These are phyloP conservation scores for Hirtodrosophila histrioides DNA, from an alignment of 2,888 invertebrate genomes.

Conservation along the genomic window DNA sequence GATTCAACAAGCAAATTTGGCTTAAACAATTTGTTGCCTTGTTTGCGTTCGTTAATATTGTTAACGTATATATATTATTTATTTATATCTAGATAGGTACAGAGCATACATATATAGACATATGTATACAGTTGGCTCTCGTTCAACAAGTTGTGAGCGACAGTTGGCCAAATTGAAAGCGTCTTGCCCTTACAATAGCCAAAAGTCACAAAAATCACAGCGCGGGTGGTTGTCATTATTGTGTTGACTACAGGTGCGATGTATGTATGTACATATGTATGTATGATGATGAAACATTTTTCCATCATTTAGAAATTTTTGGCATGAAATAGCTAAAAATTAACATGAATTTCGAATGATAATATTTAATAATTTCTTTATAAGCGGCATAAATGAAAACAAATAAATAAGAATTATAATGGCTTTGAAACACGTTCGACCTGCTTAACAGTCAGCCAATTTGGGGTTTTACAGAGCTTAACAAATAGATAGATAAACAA, in stretches of 20 bases:
- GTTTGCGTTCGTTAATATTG: constrained; percentile 42
- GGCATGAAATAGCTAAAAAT: constrained; percentile 1
- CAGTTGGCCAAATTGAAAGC: constrained; percentile 41
- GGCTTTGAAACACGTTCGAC: constrained; percentile 55
- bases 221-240: constrained; percentile 11
- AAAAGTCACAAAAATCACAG: constrained; percentile 1
- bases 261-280: not conserved
- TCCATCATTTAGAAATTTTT: constrained; percentile 25
- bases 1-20: constrained; percentile 5
- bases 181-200: constrained; percentile 19
- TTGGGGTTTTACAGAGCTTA: constrained; percentile 49
- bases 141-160: constrained; percentile 49
- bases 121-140: constrained; percentile 40
- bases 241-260: constrained; percentile 38
- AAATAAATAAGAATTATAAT: constrained; percentile 50
- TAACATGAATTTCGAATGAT: constrained; percentile 11
- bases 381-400: constrained; percentile 10
- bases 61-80: constrained; percentile 19
- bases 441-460: constrained; percentile 49
- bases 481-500: constrained; percentile 49
- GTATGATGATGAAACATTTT: constrained; percentile 16
- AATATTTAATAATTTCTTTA: constrained; percentile 26
- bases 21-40: constrained; percentile 31
- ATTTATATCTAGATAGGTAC: constrained; percentile 7
- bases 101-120: not conserved